phyloP scores from a whole-genome alignment of 2,113 vertebrate genomes.

The Ascaphus truei region DNA sequence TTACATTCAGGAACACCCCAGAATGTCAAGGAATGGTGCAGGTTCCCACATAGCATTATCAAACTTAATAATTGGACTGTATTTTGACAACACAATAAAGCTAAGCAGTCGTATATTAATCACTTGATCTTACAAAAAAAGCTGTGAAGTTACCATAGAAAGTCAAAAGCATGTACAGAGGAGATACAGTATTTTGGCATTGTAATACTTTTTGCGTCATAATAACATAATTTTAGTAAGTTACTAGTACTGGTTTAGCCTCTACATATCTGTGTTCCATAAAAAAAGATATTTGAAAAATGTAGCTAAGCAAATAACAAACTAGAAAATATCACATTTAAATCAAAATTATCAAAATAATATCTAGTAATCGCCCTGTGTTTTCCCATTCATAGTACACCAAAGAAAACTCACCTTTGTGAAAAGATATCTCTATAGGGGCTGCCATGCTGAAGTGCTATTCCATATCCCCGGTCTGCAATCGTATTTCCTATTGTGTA shows the following conservation, averaged over 20 bases:
- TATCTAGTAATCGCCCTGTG: too few species aligned
- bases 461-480: slow-evolving; percentile 91
- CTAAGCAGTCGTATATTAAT: neutral
- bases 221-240: neutral
- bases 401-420: slow-evolving; percentile 75
- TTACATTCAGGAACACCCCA: too few species aligned
- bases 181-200: too few species aligned
- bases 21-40: neutral
- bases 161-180: neutral
- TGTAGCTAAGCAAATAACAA: neutral
- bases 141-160: neutral
- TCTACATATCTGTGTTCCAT: neutral
- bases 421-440: slow-evolving; percentile 96
- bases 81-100: neutral
- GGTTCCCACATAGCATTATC: neutral
- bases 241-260: neutral
- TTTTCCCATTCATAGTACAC: neutral
- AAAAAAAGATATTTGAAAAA: neutral
- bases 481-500: slow-evolving; percentile 83
- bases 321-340: neutral
- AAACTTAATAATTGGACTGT: slow-evolving; percentile 24
- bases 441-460: slow-evolving; percentile 94
- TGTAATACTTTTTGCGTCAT: neutral
- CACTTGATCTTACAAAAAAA: neutral
- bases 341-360: too few species aligned